These are phyloP conservation scores for Drosophila histrio DNA, from an alignment of 2,888 invertebrate genomes.

Conservation along the genomic window DNA sequence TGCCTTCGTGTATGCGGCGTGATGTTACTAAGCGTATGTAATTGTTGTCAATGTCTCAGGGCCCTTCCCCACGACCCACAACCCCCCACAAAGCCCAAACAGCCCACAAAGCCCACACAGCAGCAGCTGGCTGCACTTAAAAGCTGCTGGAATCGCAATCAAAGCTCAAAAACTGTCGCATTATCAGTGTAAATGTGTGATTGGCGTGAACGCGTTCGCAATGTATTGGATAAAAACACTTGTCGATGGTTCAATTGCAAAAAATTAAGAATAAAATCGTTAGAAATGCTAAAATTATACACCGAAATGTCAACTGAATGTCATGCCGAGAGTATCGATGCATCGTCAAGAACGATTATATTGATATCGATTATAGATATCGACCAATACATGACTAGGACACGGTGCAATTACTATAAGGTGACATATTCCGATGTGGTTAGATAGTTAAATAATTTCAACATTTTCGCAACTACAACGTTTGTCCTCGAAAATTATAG, in stretches of 20 bases:
- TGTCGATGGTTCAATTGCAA: slow-evolving; percentile 40
- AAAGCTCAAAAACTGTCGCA: slow-evolving; percentile 29
- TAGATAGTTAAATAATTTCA: too few relatives aligned
- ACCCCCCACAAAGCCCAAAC: slow-evolving; percentile 12
- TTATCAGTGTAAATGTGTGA: slow-evolving; percentile 21
- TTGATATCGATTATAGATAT: slow-evolving; percentile 20
- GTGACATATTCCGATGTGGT: too few relatives aligned
- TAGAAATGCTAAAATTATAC: slow-evolving; percentile 56
- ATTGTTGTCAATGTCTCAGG: slow-evolving; percentile 51
- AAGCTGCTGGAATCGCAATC: slow-evolving; percentile 42
- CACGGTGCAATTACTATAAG: too few relatives aligned
- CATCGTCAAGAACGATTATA: slow-evolving; percentile 30
- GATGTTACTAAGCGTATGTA: slow-evolving; percentile 31
- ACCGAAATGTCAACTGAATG: slow-evolving; percentile 83
- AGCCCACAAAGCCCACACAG: slow-evolving; percentile 20
- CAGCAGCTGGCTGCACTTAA: slow-evolving; percentile 46
- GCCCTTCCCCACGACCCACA: slow-evolving; percentile 13
- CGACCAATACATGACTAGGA: not conserved
- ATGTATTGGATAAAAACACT: slow-evolving; percentile 20
- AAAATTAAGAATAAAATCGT: slow-evolving; percentile 50
- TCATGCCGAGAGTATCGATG: slow-evolving; percentile 69
- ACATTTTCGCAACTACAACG: too few relatives aligned
- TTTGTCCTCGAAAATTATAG: too few relatives aligned
- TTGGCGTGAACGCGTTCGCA: slow-evolving; percentile 4
- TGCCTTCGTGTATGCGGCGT: slow-evolving; percentile 17